phyloP scores from a whole-genome alignment of 2,888 invertebrate genomes.

The Pantelozetes paolii region DNA sequence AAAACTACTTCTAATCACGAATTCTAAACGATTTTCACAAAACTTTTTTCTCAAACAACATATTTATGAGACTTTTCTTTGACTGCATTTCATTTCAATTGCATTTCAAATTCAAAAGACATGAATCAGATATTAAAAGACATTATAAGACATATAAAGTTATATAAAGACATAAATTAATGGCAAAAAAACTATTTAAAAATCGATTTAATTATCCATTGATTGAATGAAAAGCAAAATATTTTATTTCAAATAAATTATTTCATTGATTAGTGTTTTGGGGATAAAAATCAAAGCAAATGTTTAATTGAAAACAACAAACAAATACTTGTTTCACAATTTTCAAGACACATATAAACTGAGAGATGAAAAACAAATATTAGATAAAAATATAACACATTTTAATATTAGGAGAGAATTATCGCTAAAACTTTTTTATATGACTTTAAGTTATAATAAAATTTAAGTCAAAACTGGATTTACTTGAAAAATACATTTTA shows the following conservation, averaged over 20 bases:
- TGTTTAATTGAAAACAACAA: background rate
- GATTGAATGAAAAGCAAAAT: too few species aligned
- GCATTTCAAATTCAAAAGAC: background rate
- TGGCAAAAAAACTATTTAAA: background rate
- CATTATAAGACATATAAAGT: too few species aligned
- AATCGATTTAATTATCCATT: background rate
- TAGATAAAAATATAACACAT: background rate
- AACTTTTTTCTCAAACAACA: background rate
- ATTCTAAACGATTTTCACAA: background rate
- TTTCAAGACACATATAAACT: background rate
- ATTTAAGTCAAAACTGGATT: slow-evolving; percentile 19
- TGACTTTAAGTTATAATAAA: slow-evolving; percentile 1
- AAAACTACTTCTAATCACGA: slow-evolving; percentile 7
- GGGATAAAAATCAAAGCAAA: background rate
- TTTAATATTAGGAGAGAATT: background rate
- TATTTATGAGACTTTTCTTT: background rate
- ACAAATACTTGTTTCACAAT: slow-evolving; percentile 14
- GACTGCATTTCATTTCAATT: background rate
- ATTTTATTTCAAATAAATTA: too few species aligned
- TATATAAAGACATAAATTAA: too few species aligned
- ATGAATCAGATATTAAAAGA: background rate
- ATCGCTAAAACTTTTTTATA: background rate
- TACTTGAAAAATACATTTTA: background rate
- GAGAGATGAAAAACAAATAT: background rate
- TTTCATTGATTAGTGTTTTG: too few species aligned